phyloP scores from a whole-genome alignment of 30 jellyfish, hydroid and myxozoan genomes.

The Aurelia sp. region DNA sequence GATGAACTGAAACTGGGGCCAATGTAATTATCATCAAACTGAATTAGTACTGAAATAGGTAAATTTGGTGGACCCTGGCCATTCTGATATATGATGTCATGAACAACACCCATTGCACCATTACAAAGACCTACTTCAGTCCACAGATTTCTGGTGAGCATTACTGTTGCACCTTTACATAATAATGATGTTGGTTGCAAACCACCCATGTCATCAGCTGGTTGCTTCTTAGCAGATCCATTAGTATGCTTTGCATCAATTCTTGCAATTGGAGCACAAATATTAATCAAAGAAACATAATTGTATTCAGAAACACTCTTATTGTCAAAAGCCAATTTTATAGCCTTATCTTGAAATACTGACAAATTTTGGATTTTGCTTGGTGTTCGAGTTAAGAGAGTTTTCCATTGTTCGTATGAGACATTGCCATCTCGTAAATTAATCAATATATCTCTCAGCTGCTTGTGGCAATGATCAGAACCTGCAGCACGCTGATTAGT shows the following conservation, averaged over 20 bases:
- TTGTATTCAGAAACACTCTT: conserved; percentile 30
- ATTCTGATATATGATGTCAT: conserved; percentile 16
- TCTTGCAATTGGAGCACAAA: conserved; percentile 40
- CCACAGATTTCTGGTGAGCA: conserved; percentile 61
- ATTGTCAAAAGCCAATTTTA: conserved; percentile 15
- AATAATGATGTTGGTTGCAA: conserved; percentile 32
- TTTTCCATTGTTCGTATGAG: conserved; percentile 10
- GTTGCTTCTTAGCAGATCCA: conserved; percentile 18
- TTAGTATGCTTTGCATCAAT: conserved; percentile 51
- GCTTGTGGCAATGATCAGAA: background rate
- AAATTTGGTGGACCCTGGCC: conserved; percentile 23
- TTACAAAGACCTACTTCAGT: conserved; percentile 75
- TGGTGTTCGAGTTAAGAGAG: conserved; percentile 22
- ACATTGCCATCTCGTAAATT: conserved; percentile 27
- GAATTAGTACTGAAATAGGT: conserved; percentile 54
- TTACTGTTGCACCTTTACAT: conserved; percentile 42
- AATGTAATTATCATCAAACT: conserved; percentile 19
- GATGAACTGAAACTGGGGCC: background rate
- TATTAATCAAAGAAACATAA: conserved; percentile 1
- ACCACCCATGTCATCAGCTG: conserved; percentile 76
- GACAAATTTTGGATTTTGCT: background rate
- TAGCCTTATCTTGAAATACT: conserved; percentile 1
- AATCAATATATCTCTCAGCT: background rate
- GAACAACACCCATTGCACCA: conserved; percentile 62
- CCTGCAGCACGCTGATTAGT: conserved; percentile 31